A percentile compares a stretch with the other conserved stretches of the same genome.
phyloP scores from a whole-genome alignment of 2,113 vertebrate genomes.

The Rallus limicola region DNA sequence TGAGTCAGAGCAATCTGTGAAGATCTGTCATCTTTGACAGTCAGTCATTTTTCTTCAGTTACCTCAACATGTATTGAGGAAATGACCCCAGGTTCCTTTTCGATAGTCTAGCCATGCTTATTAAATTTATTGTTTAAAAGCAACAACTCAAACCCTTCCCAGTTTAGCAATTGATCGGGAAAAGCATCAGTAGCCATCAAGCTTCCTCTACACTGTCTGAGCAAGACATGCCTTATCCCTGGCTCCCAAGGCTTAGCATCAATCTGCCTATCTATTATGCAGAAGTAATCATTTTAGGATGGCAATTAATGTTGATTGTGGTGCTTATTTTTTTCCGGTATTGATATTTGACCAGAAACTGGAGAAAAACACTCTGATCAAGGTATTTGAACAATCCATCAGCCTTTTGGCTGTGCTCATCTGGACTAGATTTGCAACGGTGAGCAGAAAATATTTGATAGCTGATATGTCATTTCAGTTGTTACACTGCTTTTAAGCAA shows the following conservation, averaged over 20 bases:
- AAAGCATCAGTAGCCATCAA: conserved; percentile 25
- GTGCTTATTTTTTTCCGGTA: conserved; percentile 27
- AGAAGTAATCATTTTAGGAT: conserved; percentile 6
- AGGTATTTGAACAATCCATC: conserved; percentile 46
- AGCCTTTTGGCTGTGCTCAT: conserved; percentile 19
- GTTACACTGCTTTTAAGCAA: not conserved
- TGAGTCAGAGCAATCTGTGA: not conserved
- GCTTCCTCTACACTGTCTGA: not conserved
- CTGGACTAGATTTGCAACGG: conserved; percentile 41
- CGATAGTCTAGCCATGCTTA: not conserved
- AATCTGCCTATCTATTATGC: not conserved
- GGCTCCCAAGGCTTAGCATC: not conserved
- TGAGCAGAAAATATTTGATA: conserved; percentile 2
- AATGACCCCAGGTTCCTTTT: not conserved
- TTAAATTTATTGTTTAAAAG: conserved; percentile 26
- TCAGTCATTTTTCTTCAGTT: conserved; percentile 6
- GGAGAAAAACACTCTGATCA: conserved; percentile 20
- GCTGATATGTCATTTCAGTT: not conserved
- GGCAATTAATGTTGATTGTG: conserved; percentile 40
- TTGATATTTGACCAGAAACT: conserved; percentile 44
- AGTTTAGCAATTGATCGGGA: not conserved
- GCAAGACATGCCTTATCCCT: not conserved
- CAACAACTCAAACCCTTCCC: not conserved
- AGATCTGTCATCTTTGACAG: not conserved
- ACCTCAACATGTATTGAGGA: conserved; percentile 5